These are phyloP conservation scores for Enteromius trimaculatus DNA, from an alignment of 2,797 vertebrate species.

Conservation along the genomic window DNA sequence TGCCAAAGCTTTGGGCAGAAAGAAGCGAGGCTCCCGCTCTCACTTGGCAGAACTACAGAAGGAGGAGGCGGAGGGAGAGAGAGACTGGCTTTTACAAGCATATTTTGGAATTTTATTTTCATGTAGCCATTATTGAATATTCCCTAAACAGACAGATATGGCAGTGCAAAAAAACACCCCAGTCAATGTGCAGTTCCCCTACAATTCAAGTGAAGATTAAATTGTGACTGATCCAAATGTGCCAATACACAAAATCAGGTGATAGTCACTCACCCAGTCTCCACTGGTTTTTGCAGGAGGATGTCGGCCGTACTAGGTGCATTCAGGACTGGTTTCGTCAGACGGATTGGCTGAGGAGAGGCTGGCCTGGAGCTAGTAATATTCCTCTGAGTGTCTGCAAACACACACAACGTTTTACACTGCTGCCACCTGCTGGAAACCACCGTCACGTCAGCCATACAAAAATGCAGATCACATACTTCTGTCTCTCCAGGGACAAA, in stretches of 20 bases:
- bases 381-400: constrained; percentile 69
- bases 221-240: constrained; percentile 22
- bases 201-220: constrained; percentile 21
- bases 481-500: constrained; percentile 2
- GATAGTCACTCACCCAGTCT: constrained; percentile 78
- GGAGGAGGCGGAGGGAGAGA: constrained; percentile 3
- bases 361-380: constrained; percentile 65
- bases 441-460: background rate
- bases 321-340: constrained; percentile 73
- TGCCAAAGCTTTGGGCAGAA: constrained; percentile 63
- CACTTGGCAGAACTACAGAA: constrained; percentile 45
- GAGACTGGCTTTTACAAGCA: background rate
- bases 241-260: background rate
- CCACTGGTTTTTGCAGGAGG: constrained; percentile 78
- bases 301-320: constrained; percentile 72
- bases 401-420: constrained; percentile 27
- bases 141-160: constrained; percentile 10
- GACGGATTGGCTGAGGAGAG: constrained; percentile 84
- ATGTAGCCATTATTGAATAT: constrained; percentile 28
- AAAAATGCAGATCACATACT: constrained; percentile 11
- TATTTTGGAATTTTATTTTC: constrained; percentile 37
- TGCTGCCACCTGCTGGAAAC: constrained; percentile 72
- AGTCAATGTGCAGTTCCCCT: background rate
- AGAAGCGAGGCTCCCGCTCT: constrained; percentile 29
- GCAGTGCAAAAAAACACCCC: constrained; percentile 10